Conservation (phyloP, 2,797 vertebrate species). For the Hafferia zeledoni region DNA sequence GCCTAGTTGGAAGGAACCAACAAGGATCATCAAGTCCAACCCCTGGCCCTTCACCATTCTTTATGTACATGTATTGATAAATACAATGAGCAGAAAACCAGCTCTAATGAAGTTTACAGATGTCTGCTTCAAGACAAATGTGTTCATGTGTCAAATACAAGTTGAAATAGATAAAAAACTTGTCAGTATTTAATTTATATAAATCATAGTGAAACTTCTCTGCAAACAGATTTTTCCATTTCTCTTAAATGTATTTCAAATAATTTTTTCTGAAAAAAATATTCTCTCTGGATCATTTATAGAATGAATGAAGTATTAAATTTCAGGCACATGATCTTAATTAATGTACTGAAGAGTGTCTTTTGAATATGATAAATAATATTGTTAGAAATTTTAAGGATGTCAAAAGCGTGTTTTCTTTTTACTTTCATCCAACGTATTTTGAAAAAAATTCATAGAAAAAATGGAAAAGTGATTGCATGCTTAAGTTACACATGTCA, state of each 20-base stretch:
- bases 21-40: background rate
- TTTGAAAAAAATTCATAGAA: background rate
- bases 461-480: background rate
- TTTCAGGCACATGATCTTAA: background rate
- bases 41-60: background rate
- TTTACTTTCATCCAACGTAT: background rate
- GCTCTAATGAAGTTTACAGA: background rate
- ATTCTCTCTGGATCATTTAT: background rate
- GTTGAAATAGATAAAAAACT: background rate
- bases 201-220: background rate
- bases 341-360: accelerated
- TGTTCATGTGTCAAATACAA: background rate
- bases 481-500: background rate
- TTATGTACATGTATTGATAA: background rate
- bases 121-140: background rate
- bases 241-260: background rate
- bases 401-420: background rate
- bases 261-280: background rate
- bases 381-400: background rate
- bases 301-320: background rate
- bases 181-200: background rate
- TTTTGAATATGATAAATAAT: background rate
- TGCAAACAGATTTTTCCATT: background rate
- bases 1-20: background rate
- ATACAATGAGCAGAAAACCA: background rate